Conservation (phyloP, 1,140 invertebrate species). For the Drosophila lacertosa region DNA sequence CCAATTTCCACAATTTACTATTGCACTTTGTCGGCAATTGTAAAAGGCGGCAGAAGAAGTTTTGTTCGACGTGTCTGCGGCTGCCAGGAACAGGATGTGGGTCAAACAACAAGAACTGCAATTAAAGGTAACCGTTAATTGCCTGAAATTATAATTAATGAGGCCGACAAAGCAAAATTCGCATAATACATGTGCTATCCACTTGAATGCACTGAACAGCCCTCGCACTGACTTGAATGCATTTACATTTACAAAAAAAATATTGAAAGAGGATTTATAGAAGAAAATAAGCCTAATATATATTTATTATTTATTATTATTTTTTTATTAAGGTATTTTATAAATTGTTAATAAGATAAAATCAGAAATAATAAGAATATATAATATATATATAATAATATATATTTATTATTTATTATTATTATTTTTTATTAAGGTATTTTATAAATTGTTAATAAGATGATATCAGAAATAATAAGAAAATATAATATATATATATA, state of each 20-base stretch:
- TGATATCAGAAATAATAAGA: no score
- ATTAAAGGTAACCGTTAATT: slow-evolving; percentile 48
- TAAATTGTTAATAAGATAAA: no score
- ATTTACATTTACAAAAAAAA: no score
- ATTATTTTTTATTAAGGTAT: no score
- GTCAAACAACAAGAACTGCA: slow-evolving; percentile 49
- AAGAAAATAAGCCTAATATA: neutral
- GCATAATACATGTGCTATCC: neutral
- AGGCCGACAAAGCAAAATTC: slow-evolving; percentile 11
- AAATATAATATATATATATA: no score
- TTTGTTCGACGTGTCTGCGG: neutral
- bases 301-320: neutral
- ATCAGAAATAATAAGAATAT: no score
- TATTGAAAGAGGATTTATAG: no score
- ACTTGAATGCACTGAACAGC: neutral
- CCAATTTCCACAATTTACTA: no score
- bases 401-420: no score
- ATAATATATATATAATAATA: no score
- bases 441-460: no score
- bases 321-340: neutral
- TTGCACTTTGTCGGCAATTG: slow-evolving; percentile 20
- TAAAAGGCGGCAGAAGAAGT: slow-evolving; percentile 19
- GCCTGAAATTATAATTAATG: slow-evolving; percentile 58
- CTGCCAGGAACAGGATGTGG: slow-evolving; percentile 31
- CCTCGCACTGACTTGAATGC: neutral